A percentile compares a stretch with the other conserved stretches of the same genome.
These are phyloP conservation scores for Periophthalmus magnuspinnatus DNA, from an alignment of 2,797 vertebrate species.

Conservation along the genomic window DNA sequence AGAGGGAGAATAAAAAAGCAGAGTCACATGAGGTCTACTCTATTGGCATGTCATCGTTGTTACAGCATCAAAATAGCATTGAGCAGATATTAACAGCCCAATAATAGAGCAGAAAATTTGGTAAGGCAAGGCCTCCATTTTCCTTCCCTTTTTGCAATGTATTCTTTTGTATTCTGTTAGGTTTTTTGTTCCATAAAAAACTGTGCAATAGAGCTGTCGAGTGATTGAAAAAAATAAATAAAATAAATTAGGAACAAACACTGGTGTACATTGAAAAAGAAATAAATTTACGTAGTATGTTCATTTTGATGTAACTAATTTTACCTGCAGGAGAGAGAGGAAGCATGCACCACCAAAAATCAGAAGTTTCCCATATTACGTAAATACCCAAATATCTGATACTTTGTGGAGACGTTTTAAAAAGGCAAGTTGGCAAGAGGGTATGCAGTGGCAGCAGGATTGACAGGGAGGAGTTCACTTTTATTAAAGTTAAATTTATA, in stretches of 20 bases:
- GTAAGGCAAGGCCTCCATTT: background rate
- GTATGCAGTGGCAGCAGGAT: no score
- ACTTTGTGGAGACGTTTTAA: no score
- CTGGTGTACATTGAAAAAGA: background rate
- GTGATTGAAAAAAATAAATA: background rate
- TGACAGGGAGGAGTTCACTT: no score
- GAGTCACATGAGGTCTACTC: background rate
- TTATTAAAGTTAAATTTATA: background rate
- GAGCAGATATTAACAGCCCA: background rate
- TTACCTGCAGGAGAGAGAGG: background rate
- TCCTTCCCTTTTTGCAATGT: background rate
- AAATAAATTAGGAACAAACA: no score
- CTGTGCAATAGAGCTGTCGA: background rate
- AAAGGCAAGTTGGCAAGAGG: no score
- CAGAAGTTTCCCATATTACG: no score
- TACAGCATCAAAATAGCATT: background rate
- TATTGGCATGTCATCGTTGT: background rate
- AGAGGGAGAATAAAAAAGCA: no score
- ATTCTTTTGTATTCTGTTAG: background rate
- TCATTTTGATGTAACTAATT: slow-evolving; percentile 1
- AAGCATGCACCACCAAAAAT: no score
- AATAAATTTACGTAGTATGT: background rate
- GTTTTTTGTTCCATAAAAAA: background rate
- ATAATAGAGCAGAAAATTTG: background rate
- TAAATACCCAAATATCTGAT: no score